Evolutionary conservation across 2,888 invertebrate species (phyloP).

Genomic region (Ryuthela nishihirai): DNA sequence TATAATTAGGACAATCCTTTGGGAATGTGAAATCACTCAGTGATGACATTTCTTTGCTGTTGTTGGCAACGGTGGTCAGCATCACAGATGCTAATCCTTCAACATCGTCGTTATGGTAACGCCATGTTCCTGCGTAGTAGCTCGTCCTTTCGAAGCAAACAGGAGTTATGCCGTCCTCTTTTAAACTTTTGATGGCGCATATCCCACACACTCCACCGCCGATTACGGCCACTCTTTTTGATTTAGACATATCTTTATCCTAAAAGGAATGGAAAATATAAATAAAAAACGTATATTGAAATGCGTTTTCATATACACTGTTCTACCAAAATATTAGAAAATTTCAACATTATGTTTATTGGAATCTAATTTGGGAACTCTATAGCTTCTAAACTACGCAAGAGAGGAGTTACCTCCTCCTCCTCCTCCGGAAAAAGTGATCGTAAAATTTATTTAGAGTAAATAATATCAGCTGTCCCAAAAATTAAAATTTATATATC

Average conservation of each 20-base stretch:
- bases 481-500: too few relatives aligned
- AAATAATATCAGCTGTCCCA: too few relatives aligned
- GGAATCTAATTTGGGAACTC: too few relatives aligned
- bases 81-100: constrained; percentile 46
- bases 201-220: constrained; percentile 52
- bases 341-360: too few relatives aligned
- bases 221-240: constrained; percentile 43
- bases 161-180: constrained; percentile 48
- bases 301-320: too few relatives aligned
- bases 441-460: too few relatives aligned
- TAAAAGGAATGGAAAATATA: too few relatives aligned
- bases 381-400: too few relatives aligned
- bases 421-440: too few relatives aligned
- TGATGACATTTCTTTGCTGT: constrained; percentile 50
- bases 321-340: too few relatives aligned
- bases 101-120: constrained; percentile 40
- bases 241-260: neutral
- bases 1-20: constrained; percentile 51
- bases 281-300: too few relatives aligned
- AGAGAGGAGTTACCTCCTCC: too few relatives aligned
- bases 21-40: constrained; percentile 53
- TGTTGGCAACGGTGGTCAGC: constrained; percentile 49
- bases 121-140: constrained; percentile 50
- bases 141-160: constrained; percentile 48
- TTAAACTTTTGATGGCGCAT: constrained; percentile 48